Conservation (phyloP, 1,140 invertebrate species). For the Euglossa dilemma region DNA sequence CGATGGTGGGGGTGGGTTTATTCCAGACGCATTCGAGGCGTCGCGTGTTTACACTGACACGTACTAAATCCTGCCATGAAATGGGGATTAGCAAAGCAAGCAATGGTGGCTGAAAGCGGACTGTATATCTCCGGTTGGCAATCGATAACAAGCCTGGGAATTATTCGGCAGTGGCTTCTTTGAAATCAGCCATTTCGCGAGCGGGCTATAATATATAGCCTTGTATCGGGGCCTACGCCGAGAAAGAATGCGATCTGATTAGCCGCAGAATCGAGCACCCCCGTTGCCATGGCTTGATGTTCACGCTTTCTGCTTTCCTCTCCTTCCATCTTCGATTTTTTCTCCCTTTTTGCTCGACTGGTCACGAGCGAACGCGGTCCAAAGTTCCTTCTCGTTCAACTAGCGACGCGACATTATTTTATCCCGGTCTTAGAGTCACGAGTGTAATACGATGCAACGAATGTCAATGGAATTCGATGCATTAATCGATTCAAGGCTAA, state of each 20-base stretch:
- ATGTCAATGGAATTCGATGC: too few relatives aligned
- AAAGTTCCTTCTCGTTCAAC: neutral
- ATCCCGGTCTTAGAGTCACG: neutral
- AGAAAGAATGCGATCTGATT: conserved; percentile 60
- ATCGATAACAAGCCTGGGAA: conserved; percentile 63
- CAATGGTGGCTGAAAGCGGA: conserved; percentile 30
- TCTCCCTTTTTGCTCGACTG: conserved; percentile 35
- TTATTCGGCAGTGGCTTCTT: conserved; percentile 63
- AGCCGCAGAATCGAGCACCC: conserved; percentile 25
- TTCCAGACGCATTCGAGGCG: conserved; percentile 41
- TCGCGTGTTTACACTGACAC: conserved; percentile 62
- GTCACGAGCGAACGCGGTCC: conserved; percentile 1
- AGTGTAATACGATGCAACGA: too few relatives aligned
- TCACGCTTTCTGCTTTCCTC: conserved; percentile 27
- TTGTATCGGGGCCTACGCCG: conserved; percentile 35
- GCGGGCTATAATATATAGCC: conserved; percentile 48
- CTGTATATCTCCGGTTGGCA: conserved; percentile 47
- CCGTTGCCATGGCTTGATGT: conserved; percentile 15
- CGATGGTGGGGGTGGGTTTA: conserved; percentile 34
- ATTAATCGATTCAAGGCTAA: too few relatives aligned
- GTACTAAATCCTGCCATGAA: conserved; percentile 61
- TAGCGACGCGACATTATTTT: neutral
- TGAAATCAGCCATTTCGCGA: conserved; percentile 46
- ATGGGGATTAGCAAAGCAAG: conserved; percentile 62
- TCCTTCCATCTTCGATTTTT: neutral